phyloP scores from a whole-genome alignment of 2,888 invertebrate species.

The Perizoma affinitatum region DNA sequence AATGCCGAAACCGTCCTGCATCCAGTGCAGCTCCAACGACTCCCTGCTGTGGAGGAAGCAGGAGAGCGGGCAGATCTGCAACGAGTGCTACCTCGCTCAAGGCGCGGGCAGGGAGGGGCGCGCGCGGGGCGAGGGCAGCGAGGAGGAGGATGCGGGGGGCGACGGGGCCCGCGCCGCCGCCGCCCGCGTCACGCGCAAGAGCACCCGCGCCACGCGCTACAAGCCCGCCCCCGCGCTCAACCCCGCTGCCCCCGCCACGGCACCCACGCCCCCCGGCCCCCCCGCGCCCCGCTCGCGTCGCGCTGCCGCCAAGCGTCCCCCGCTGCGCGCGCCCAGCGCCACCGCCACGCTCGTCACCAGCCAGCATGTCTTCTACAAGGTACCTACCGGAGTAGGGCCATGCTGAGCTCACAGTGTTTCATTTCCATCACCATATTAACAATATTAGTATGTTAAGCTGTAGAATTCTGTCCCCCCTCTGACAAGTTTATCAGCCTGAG shows the following conservation, averaged over 20 bases:
- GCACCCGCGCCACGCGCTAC: slow-evolving; percentile 84
- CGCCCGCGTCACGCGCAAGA: slow-evolving; percentile 82
- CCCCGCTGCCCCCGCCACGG: slow-evolving; percentile 90
- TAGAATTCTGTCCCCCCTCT: too few species aligned
- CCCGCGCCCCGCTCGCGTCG: slow-evolving; percentile 87
- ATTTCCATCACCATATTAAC: too few species aligned
- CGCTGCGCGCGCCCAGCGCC: slow-evolving; percentile 91
- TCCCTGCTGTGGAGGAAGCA: slow-evolving; percentile 90
- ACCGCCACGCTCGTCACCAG: slow-evolving; percentile 93
- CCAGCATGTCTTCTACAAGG: slow-evolving; percentile 86
- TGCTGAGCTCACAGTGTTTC: too few species aligned
- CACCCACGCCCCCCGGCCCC: slow-evolving; percentile 88
- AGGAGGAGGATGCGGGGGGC: slow-evolving; percentile 54
- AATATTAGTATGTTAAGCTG: too few species aligned
- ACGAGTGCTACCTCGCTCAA: slow-evolving; percentile 86
- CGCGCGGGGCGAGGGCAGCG: slow-evolving; percentile 62
- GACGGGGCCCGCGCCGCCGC: slow-evolving; percentile 75
- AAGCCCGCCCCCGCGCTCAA: slow-evolving; percentile 78
- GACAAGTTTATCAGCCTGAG: too few species aligned
- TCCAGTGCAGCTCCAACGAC: slow-evolving; percentile 88
- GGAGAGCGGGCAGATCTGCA: slow-evolving; percentile 90
- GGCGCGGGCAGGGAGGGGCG: slow-evolving; percentile 54
- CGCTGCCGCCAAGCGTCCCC: slow-evolving; percentile 90
- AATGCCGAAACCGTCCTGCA: slow-evolving; percentile 86
- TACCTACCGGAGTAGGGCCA: slow-evolving; percentile 5